These are phyloP conservation scores for Apamea crenata DNA, from an alignment of 2,888 invertebrate genomes.

Conservation along the genomic window DNA sequence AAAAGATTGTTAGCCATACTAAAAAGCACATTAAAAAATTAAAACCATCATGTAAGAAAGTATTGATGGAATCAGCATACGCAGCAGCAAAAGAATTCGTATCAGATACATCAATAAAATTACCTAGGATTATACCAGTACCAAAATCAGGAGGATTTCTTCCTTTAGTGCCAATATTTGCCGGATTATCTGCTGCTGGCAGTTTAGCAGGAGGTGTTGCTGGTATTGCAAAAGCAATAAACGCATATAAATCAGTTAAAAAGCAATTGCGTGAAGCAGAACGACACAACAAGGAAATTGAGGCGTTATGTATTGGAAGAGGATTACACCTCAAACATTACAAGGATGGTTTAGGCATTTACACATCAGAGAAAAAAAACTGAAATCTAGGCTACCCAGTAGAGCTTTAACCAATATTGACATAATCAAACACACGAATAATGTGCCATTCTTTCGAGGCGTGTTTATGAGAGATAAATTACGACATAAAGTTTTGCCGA, in stretches of 20 bases:
- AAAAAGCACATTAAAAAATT: background rate
- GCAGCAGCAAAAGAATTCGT: background rate
- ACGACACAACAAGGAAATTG: conserved; percentile 2
- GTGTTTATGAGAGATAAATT: background rate
- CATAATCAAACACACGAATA: background rate
- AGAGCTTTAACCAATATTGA: background rate
- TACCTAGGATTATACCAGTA: background rate
- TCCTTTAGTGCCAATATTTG: background rate
- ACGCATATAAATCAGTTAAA: conserved; percentile 1
- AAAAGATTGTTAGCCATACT: background rate
- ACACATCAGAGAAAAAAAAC: background rate
- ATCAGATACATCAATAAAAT: background rate
- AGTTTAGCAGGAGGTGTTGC: conserved; percentile 8
- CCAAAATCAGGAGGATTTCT: too few species aligned
- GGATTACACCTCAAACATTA: background rate
- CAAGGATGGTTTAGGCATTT: conserved; percentile 1
- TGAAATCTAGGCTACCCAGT: background rate
- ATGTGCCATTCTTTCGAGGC: background rate
- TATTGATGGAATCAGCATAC: background rate
- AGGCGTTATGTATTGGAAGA: background rate
- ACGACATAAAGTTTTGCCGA: background rate
- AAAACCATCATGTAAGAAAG: background rate
- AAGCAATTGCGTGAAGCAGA: background rate
- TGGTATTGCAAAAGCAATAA: conserved; percentile 5
- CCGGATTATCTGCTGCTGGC: conserved; percentile 8